A percentile compares a stretch with the other conserved stretches of the same genome.
Evolutionary conservation across 1,140 invertebrate species (phyloP).

Genomic region (Heliconius nattereri): DNA sequence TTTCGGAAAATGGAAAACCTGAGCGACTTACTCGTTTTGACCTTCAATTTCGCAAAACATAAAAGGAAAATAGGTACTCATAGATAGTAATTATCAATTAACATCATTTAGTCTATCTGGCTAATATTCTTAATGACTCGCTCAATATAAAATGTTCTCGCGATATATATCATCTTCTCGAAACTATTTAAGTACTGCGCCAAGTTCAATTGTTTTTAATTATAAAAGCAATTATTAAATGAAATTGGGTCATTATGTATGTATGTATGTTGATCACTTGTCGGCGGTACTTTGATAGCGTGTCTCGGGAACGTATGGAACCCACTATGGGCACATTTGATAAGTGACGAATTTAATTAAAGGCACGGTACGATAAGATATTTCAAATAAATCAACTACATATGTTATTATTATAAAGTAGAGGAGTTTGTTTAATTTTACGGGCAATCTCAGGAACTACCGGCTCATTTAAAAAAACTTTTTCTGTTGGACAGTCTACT

Average conservation of each 20-base stretch:
- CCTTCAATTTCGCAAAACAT: background rate
- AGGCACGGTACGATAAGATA: background rate
- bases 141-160: background rate
- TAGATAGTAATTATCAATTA: slow-evolving; percentile 11
- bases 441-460: too few species aligned
- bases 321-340: background rate
- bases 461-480: too few species aligned
- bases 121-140: background rate
- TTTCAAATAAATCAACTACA: too few species aligned
- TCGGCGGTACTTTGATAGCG: background rate
- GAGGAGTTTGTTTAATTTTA: too few species aligned
- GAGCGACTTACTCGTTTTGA: background rate
- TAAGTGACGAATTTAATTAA: background rate
- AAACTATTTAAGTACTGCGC: background rate
- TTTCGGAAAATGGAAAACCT: too few species aligned
- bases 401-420: too few species aligned
- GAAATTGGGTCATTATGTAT: slow-evolving; percentile 17
- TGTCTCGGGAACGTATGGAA: background rate
- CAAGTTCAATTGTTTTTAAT: slow-evolving; percentile 20
- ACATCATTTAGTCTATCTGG: background rate
- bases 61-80: background rate
- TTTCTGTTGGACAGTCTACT: too few species aligned
- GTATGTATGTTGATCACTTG: slow-evolving; percentile 14
- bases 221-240: slow-evolving; percentile 16
- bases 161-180: slow-evolving; percentile 1